A percentile compares a stretch with the other conserved stretches of the same genome.
phyloP scores from a whole-genome alignment of 2,113 vertebrate genomes.

The Myotis lucifugus region DNA sequence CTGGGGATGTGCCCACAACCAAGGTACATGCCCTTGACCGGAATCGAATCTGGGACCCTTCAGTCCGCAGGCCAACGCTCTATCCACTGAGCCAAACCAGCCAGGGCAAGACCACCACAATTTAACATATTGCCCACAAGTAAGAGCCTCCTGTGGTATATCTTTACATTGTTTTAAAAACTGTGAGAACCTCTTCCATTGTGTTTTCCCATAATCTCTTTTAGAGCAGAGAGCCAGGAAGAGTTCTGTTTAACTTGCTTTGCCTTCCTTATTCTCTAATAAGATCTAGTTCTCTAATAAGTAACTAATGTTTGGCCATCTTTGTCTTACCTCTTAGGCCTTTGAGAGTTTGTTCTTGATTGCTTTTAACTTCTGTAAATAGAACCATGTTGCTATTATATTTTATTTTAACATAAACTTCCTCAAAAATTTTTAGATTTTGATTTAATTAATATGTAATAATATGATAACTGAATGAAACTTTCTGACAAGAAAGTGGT shows the following conservation, averaged over 20 bases:
- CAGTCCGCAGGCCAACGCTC: no score
- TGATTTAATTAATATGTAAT: neutral
- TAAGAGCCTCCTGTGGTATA: neutral
- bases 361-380: neutral
- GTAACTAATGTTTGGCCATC: neutral
- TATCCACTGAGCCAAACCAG: no score
- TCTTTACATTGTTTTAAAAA: conserved; percentile 25
- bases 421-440: neutral
- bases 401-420: conserved; percentile 1
- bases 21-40: no score
- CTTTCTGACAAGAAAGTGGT: neutral
- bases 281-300: neutral
- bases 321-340: neutral
- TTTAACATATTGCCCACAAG: neutral
- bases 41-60: no score
- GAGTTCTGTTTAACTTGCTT: neutral
- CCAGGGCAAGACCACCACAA: neutral
- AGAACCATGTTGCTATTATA: neutral
- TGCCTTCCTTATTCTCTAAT: neutral
- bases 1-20: no score
- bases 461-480: neutral
- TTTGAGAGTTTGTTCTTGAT: neutral
- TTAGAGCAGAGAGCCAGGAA: neutral
- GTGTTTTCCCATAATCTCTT: neutral
- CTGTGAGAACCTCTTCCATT: neutral